phyloP scores from a whole-genome alignment of 2,888 invertebrate species.

The Lasioglossum marginatum region DNA sequence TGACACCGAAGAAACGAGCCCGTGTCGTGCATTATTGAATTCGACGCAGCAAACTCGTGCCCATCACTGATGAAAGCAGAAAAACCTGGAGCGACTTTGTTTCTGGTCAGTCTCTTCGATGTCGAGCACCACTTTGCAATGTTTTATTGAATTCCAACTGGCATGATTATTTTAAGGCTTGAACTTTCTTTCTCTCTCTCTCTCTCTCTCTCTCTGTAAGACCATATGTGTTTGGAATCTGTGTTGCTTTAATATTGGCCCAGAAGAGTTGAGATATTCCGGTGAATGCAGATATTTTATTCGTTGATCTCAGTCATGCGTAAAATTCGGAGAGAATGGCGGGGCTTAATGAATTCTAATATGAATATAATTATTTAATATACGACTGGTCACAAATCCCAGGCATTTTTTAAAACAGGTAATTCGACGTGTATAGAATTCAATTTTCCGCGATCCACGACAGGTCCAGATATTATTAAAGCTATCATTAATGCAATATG shows the following conservation, averaged over 20 bases:
- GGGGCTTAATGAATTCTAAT: not conserved
- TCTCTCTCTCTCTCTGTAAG: not conserved
- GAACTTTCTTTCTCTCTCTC: not conserved
- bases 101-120: not conserved
- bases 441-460: not conserved
- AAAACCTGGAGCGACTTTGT: not conserved
- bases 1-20: not conserved
- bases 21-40: not conserved
- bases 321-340: not conserved
- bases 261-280: not conserved
- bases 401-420: not conserved
- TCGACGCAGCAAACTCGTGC: not conserved
- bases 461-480: not conserved
- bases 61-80: not conserved
- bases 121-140: not conserved
- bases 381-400: not conserved
- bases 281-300: not conserved
- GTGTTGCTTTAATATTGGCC: not conserved
- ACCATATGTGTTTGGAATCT: not conserved
- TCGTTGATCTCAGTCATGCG: not conserved
- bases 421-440: not conserved
- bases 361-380: not conserved
- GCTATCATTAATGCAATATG: not conserved
- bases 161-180: not conserved
- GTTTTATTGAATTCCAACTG: not conserved